Percentiles rank a stretch among this genome's conserved stretches.
Conservation (phyloP, 2,113 vertebrate genomes). For the Rhodinocichla rosea region DNA sequence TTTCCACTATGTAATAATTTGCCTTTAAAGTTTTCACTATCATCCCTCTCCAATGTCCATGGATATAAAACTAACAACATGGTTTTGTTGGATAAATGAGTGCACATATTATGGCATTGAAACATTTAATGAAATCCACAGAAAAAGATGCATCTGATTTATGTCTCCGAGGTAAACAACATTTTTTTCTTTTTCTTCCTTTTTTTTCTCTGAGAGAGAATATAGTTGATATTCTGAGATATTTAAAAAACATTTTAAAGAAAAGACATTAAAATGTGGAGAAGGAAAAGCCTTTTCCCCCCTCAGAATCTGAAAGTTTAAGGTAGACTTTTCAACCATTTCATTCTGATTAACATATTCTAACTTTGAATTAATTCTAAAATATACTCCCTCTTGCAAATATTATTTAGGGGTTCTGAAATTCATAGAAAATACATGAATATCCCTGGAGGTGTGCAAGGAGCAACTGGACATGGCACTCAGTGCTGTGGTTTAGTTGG, state of each 20-base stretch:
- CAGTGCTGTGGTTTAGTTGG: not conserved
- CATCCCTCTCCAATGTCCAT: not conserved
- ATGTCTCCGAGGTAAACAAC: not conserved
- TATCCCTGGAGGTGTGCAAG: not conserved
- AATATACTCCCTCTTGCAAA: not conserved
- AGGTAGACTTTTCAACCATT: not conserved
- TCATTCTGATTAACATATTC: not conserved
- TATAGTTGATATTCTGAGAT: not conserved
- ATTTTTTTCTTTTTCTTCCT: fast-evolving
- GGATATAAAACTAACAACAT: not conserved
- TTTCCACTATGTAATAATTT: not conserved
- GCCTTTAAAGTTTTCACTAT: not conserved
- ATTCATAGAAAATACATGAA: not conserved
- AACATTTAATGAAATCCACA: not conserved
- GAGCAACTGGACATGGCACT: not conserved
- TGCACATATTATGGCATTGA: not conserved
- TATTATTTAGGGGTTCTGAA: not conserved
- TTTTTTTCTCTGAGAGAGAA: too few relatives aligned
- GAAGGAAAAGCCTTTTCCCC: not conserved
- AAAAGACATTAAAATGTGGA: not conserved
- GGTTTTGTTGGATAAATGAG: not conserved
- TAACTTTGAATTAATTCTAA: not conserved
- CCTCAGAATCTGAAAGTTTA: not conserved
- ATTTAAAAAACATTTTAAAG: not conserved
- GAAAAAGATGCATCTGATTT: not conserved